phyloP scores from a whole-genome alignment of 2,797 vertebrate genomes.

The Propithecus deckenii region DNA sequence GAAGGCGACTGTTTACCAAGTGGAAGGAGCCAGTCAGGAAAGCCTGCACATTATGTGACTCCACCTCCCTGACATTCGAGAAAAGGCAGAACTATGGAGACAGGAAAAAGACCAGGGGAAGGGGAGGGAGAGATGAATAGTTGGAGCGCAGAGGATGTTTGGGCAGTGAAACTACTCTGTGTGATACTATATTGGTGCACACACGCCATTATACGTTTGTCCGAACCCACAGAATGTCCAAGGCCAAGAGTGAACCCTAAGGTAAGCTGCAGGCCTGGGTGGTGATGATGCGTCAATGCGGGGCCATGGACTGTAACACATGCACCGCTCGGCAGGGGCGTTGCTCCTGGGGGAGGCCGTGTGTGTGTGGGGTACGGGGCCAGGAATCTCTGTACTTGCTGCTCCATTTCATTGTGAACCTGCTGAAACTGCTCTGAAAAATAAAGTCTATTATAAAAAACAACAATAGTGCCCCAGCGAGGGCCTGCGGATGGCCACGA shows the following conservation, averaged over 20 bases:
- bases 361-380: fast-evolving
- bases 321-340: too few relatives aligned
- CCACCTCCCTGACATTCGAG: background rate
- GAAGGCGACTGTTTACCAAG: background rate
- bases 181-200: too few relatives aligned
- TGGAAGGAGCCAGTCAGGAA: background rate
- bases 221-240: background rate
- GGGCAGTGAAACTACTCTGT: background rate
- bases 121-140: fast-evolving
- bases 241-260: background rate
- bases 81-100: background rate
- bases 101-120: background rate
- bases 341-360: background rate
- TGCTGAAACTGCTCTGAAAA: background rate
- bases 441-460: background rate
- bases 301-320: background rate
- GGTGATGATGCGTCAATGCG: fast-evolving
- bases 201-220: background rate
- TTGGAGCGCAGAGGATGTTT: fast-evolving
- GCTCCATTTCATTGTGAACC: background rate
- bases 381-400: background rate
- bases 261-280: fast-evolving
- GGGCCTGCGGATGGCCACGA: too few relatives aligned
- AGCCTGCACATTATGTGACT: background rate
- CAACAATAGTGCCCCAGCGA: background rate